These are phyloP conservation scores for Erynnis tages DNA, from an alignment of 2,888 invertebrate species.

Conservation along the genomic window DNA sequence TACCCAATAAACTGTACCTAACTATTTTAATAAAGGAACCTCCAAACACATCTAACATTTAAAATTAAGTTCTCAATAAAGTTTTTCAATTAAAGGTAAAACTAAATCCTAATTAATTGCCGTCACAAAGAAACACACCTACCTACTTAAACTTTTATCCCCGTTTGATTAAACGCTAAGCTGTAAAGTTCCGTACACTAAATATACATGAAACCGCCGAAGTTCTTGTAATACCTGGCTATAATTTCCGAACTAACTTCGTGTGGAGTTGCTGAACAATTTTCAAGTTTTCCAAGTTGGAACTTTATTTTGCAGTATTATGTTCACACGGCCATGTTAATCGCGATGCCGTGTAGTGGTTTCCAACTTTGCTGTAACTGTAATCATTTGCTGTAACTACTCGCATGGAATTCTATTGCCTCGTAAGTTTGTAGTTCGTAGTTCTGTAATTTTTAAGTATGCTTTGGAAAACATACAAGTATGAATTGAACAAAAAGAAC, in stretches of 20 bases:
- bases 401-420: not conserved
- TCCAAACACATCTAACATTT: too few relatives aligned
- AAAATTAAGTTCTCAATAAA: too few relatives aligned
- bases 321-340: conserved; percentile 22
- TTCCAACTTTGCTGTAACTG: conserved; percentile 7
- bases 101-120: not conserved
- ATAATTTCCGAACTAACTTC: conserved; percentile 23
- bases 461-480: not conserved
- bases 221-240: conserved; percentile 24
- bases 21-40: too few relatives aligned
- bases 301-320: conserved; percentile 22
- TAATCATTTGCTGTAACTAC: conserved; percentile 11
- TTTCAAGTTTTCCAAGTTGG: conserved; percentile 24
- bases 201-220: conserved; percentile 26
- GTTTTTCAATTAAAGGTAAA: too few relatives aligned
- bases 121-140: not conserved
- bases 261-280: conserved; percentile 22
- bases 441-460: too few relatives aligned
- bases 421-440: too few relatives aligned
- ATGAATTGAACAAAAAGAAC: not conserved
- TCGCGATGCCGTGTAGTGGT: conserved; percentile 6
- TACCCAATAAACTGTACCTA: too few relatives aligned
- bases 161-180: conserved; percentile 14
- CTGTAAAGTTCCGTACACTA: conserved; percentile 19
- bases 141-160: not conserved